These are phyloP conservation scores for Platerodrilus igneus DNA, from an alignment of 2,888 invertebrate species.

Conservation along the genomic window DNA sequence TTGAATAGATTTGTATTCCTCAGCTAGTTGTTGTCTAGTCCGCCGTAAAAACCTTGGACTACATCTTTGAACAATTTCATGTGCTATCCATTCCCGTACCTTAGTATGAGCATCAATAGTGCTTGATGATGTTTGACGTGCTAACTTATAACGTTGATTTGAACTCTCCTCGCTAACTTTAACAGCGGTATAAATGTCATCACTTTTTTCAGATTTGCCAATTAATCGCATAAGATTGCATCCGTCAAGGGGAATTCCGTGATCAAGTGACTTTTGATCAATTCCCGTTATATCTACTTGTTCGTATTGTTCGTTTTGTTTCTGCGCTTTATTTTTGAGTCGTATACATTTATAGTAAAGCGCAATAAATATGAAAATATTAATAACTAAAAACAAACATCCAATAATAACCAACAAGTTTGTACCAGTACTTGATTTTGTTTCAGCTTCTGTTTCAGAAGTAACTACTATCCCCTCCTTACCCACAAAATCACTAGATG, in stretches of 20 bases:
- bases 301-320: constrained; percentile 51
- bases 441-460: constrained; percentile 42
- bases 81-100: constrained; percentile 82
- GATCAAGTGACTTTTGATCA: constrained; percentile 45
- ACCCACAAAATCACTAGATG: background rate
- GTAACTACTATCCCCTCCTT: constrained; percentile 43
- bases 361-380: constrained; percentile 63
- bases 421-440: constrained; percentile 52
- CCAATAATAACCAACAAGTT: constrained; percentile 62
- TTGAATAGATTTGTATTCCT: constrained; percentile 16
- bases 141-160: constrained; percentile 58
- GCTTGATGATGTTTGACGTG: constrained; percentile 70
- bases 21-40: constrained; percentile 41
- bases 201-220: constrained; percentile 49
- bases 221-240: constrained; percentile 59
- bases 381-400: constrained; percentile 67
- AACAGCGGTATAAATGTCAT: constrained; percentile 51
- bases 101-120: constrained; percentile 83
- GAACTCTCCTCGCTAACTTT: constrained; percentile 51
- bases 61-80: constrained; percentile 69
- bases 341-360: constrained; percentile 64
- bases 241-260: constrained; percentile 49
- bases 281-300: constrained; percentile 32
- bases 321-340: constrained; percentile 52
- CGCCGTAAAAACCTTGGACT: constrained; percentile 63